Base-by-base conservation (phyloP, 2,113 vertebrate genomes). In the Trogon melanurus region DNA sequence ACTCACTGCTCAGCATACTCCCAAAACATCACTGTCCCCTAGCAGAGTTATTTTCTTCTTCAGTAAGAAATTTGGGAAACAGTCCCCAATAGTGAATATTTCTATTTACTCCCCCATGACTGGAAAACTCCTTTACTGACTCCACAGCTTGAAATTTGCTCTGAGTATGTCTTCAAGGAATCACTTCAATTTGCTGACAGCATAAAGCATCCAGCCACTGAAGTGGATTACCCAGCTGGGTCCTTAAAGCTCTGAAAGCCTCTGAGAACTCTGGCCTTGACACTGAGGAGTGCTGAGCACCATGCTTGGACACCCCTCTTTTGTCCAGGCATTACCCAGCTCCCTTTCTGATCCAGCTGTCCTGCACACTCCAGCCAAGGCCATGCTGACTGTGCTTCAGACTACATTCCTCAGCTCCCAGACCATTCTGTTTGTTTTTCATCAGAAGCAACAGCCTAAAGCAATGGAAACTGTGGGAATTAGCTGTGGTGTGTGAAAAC, bases 401-500 rank as follows among this genome's bases (percentile, higher is more conserved):
- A 74, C 78, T 20, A 54, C 88, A 96, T 97, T 97, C 96, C 96
- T 95, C 70, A 95, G 83, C 94, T 93, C 88, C 83, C 96, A 95
- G 97, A 96, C 80, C 65, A 2, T 50, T 78, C 82, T 95, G 91
- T 97, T 95, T 95, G 87, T 70, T 97, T 98, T 97, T 97, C 94
- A 85, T 83, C 51, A 93, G 85, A 96, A 95, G 95, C 84, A 97
- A 96, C 80, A 97, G 89, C 94, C 93, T 93, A 93, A 45, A 96
- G 95, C 96, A 74, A 96, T 96, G 96, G 94, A 89, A 97, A 97
- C 93, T 95, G 95, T 98, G 94, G 97, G 93, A 96, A 98, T 92
- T 65, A 83, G 66, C 91, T 87, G 60, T 69, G 93, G 74, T 57
- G 86, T 91, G 91, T 96, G 93, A 95, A 97, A 98, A 97, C 94